Conservation (phyloP, 2,797 vertebrate genomes). For the Stomatorhinus walkeri region DNA sequence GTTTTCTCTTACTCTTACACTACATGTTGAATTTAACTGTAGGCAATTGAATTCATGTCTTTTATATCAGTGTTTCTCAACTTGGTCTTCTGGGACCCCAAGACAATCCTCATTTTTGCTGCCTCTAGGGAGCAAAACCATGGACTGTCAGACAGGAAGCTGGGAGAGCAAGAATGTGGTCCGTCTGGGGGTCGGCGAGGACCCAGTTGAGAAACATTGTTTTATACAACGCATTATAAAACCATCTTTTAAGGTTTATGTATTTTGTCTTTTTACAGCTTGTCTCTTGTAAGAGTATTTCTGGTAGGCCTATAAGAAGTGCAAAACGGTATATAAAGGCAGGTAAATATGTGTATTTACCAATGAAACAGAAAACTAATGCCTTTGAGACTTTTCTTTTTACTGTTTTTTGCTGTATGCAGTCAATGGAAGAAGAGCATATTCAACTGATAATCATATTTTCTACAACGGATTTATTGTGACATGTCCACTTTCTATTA, state of each 20-base stretch:
- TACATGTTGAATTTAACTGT: neutral
- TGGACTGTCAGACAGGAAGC: neutral
- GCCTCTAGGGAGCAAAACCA: neutral
- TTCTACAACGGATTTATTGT: neutral
- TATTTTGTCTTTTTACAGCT: neutral
- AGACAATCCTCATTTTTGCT: neutral
- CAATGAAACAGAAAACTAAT: neutral
- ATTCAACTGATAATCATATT: neutral
- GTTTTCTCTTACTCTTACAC: neutral
- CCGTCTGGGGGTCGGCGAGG: neutral
- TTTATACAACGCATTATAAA: neutral
- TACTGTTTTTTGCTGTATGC: neutral
- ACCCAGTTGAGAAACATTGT: neutral
- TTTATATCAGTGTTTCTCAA: neutral
- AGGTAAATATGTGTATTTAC: neutral
- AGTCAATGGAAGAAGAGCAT: neutral
- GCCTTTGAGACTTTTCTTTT: neutral
- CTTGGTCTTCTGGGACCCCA: neutral
- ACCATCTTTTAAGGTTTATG: neutral
- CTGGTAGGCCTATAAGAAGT: neutral
- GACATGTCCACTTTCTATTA: neutral
- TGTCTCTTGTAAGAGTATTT: neutral
- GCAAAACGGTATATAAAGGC: neutral
- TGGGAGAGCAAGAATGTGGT: neutral
- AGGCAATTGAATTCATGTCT: neutral